These are phyloP conservation scores for Synergus gifuensis DNA, from an alignment of 2,888 invertebrate genomes.

Conservation along the genomic window DNA sequence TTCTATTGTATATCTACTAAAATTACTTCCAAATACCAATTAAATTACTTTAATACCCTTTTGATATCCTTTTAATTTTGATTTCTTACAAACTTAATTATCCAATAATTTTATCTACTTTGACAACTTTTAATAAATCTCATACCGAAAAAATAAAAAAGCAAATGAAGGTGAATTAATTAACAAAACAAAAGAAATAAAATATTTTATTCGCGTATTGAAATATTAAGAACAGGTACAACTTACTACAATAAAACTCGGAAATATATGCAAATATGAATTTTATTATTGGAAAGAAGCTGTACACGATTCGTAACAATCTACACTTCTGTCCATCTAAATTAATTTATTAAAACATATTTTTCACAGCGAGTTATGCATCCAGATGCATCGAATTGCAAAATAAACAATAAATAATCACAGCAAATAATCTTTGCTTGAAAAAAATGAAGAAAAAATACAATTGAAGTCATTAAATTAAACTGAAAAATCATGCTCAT, in stretches of 20 bases:
- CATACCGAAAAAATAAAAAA: constrained; percentile 44
- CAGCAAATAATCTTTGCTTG: background rate
- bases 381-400: background rate
- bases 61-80: background rate
- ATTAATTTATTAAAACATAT: background rate
- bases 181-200: constrained; percentile 42
- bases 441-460: background rate
- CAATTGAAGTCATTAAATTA: background rate
- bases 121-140: constrained; percentile 19
- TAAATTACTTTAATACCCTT: constrained; percentile 6
- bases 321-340: background rate
- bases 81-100: background rate
- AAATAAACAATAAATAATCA: constrained; percentile 1
- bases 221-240: constrained; percentile 60
- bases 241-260: constrained; percentile 69
- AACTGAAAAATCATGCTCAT: background rate
- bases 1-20: background rate
- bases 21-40: background rate
- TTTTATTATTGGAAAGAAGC: constrained; percentile 56
- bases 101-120: background rate
- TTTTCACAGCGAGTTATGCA: background rate
- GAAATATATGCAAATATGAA: constrained; percentile 55
- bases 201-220: constrained; percentile 14
- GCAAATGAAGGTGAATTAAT: constrained; percentile 18
- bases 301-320: background rate